Conservation (phyloP, 2,888 invertebrate species). For the Drosophila leonis region DNA sequence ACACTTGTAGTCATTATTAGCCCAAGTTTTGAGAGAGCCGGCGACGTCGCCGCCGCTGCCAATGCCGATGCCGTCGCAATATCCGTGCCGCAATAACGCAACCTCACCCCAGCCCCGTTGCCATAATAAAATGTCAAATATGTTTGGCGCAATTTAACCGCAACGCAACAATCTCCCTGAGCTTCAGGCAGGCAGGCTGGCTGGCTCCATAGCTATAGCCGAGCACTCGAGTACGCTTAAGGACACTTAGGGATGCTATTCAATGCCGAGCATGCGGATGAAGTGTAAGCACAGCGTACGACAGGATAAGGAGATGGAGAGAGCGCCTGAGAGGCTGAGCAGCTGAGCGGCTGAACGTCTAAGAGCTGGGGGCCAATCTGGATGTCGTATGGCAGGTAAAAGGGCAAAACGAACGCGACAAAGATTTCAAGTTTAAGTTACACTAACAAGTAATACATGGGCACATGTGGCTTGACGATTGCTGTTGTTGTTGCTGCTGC, state of each 20-base stretch:
- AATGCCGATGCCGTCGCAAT: conserved; percentile 21
- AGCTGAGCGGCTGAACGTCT: not conserved
- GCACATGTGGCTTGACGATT: conserved; percentile 15
- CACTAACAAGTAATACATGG: conserved; percentile 28
- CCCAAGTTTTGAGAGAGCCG: not conserved
- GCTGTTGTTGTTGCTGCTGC: conserved; percentile 9
- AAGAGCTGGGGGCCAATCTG: conserved; percentile 24
- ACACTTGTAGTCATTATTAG: conserved; percentile 66
- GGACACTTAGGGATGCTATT: conserved; percentile 71
- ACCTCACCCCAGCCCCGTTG: conserved; percentile 13
- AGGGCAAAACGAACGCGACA: conserved; percentile 48
- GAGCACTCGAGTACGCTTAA: conserved; percentile 69
- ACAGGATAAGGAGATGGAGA: conserved; percentile 17
- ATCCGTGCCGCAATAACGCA: conserved; percentile 27
- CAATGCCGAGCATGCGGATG: conserved; percentile 60
- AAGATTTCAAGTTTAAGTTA: conserved; percentile 44
- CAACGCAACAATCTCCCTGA: conserved; percentile 63
- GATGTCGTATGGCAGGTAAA: conserved; percentile 62
- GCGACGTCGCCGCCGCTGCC: not conserved
- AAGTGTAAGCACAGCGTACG: conserved; percentile 44
- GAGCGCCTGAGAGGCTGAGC: conserved; percentile 4
- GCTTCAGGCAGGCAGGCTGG: conserved; percentile 32
- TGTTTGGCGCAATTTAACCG: conserved; percentile 79
- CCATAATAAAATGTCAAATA: conserved; percentile 80
- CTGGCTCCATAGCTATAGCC: conserved; percentile 27